Conservation (phyloP, 1,140 invertebrate species). For the Papilio aristodemus region DNA sequence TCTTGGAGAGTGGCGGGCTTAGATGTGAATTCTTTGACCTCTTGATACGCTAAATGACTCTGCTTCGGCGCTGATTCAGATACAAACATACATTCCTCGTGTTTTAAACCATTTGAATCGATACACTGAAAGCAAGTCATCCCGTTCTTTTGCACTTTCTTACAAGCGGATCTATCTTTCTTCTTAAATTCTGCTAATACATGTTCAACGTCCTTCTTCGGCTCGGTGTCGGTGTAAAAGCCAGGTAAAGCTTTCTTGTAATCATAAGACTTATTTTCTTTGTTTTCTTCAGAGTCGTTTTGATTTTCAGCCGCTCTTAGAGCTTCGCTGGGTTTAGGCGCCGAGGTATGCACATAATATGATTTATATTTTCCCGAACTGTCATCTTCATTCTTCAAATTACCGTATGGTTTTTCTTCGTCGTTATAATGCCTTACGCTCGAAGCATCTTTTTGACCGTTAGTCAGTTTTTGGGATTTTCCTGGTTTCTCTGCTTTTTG, state of each 20-base stretch:
- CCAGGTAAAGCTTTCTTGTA: conserved; percentile 74
- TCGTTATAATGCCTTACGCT: conserved; percentile 50
- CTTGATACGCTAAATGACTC: conserved; percentile 81
- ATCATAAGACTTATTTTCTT: conserved; percentile 64
- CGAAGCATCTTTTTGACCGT: conserved; percentile 54
- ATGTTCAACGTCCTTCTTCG: conserved; percentile 84
- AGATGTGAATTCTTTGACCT: conserved; percentile 79
- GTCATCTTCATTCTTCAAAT: conserved; percentile 64
- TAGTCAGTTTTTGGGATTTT: conserved; percentile 65
- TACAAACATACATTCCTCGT: conserved; percentile 89
- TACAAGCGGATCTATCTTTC: conserved; percentile 86
- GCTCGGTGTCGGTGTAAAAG: conserved; percentile 76
- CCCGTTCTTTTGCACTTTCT: conserved; percentile 84
- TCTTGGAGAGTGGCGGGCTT: conserved; percentile 67
- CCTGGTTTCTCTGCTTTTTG: conserved; percentile 62
- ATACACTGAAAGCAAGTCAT: conserved; percentile 88
- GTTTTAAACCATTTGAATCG: conserved; percentile 83
- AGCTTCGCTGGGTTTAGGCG: conserved; percentile 63
- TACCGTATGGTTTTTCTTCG: conserved; percentile 54
- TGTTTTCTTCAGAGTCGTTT: conserved; percentile 58
- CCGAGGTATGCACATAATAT: conserved; percentile 65
- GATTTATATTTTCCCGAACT: conserved; percentile 72
- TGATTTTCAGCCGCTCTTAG: conserved; percentile 55
- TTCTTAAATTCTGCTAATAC: conserved; percentile 85
- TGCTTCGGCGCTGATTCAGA: conserved; percentile 82